Evolutionary conservation across 2,113 vertebrate genomes (phyloP).

Genomic region (Corvus cornix): DNA sequence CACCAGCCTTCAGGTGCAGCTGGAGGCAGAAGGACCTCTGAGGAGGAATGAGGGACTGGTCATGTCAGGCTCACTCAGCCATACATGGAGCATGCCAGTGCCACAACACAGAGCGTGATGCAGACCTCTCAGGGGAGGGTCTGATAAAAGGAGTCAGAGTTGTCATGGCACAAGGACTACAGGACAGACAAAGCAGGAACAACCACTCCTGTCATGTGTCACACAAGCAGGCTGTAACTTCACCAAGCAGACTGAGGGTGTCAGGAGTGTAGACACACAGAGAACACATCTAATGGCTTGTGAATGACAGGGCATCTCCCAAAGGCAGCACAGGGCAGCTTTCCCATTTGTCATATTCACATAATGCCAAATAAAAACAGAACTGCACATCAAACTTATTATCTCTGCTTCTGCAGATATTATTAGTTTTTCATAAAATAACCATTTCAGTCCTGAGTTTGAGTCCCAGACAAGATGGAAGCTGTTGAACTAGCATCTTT

Average conservation of each 20-base stretch:
- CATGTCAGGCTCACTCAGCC: fast-evolving
- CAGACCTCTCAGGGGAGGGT: neutral
- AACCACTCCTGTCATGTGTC: neutral
- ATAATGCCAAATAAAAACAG: neutral
- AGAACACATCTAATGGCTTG: neutral
- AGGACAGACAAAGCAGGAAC: neutral
- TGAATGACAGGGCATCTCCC: neutral
- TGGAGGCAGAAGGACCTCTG: neutral
- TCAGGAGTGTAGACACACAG: neutral
- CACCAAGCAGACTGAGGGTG: neutral
- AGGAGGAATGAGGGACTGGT: neutral
- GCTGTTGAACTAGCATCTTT: neutral
- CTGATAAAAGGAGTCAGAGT: neutral
- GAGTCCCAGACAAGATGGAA: neutral
- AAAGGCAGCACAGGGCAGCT: neutral
- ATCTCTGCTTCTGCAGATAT: neutral
- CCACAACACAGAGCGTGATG: neutral
- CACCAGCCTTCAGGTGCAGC: neutral
- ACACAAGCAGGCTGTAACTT: neutral
- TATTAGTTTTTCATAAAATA: neutral
- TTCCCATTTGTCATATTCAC: neutral
- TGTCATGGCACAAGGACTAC: neutral
- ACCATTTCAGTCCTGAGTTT: neutral
- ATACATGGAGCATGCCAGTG: fast-evolving
- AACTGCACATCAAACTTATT: neutral